A percentile compares a stretch with the other conserved stretches of the same genome.
These are phyloP conservation scores for Sprattus sprattus DNA, from an alignment of 2,113 vertebrate genomes.

Conservation along the genomic window DNA sequence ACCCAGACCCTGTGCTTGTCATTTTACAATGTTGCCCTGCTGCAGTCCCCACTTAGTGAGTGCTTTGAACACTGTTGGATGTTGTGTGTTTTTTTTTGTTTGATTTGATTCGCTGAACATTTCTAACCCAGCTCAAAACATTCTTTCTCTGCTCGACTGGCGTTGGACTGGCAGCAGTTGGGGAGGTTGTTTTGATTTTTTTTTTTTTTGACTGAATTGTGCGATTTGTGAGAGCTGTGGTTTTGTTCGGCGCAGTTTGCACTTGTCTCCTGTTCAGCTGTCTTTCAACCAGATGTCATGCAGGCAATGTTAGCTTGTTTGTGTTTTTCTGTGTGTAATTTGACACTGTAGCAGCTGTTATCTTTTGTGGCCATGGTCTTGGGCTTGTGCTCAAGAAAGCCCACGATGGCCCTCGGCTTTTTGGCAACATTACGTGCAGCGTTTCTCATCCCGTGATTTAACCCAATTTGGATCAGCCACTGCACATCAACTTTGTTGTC, in stretches of 20 bases:
- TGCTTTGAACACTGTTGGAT: neutral
- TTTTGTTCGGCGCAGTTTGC: neutral
- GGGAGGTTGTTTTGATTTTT: neutral
- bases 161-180: neutral
- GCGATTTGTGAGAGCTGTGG: neutral
- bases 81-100: neutral
- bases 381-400: neutral
- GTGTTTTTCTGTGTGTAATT: neutral
- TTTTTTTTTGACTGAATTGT: neutral
- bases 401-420: neutral
- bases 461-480: neutral
- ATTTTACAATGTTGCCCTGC: neutral
- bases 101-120: neutral
- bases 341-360: neutral
- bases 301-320: neutral
- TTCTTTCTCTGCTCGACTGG: neutral
- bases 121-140: neutral
- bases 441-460: neutral
- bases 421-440: neutral
- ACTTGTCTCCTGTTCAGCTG: neutral
- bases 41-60: neutral
- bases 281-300: neutral
- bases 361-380: neutral
- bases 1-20: neutral
- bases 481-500: conserved; percentile 4